Base-by-base conservation (phyloP, 2,113 vertebrate species). In the Australoheros scitulus region DNA sequence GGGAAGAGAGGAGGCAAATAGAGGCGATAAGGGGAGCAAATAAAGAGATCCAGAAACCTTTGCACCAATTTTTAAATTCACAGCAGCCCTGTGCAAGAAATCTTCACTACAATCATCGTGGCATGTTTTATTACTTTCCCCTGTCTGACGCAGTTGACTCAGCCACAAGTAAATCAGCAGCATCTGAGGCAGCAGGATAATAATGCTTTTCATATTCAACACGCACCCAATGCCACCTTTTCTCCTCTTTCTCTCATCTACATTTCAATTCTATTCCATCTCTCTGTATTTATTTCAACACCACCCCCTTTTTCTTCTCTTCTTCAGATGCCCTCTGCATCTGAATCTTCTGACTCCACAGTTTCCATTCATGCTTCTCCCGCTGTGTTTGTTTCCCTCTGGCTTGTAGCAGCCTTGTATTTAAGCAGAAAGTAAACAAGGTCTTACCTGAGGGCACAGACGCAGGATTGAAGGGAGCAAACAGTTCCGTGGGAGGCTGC, bases 391-490 rank as follows among this genome's bases (percentile, higher is more conserved):
- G 80, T 84, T 81, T 74, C 61, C 68, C 57, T 57, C 56, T 43
- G 2, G 22, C 77, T 60, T 63, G 57, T 50, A 79, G 78, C 50
- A 1, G 70, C 7, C 61, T 63, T 77, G 76, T 89, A 78, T 88
- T 90, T 81, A 68, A 76, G 82, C 80, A 61, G 70, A 79, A 68
- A 84, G 56, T 10, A 68, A 86, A 79, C 64, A 50, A 83, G 65
- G 87, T 80, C 93, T 93, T 93, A 99, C 98, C 98, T 99, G 98
- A 99, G 97, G 98, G 98, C 95, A 99, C 96, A 88, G 98, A 97
- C 95, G 97, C 96, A 80, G 98, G 96, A 94, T 96, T 97, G 93
- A 97, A 99, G 93, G 98, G 95, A 94, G 97, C 92, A 85, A 98
- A 99, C 92, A 98, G 95, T 88, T 99, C 98, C 38, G 97, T 94